These are phyloP conservation scores for Drosophila picticornis DNA, from an alignment of 2,888 invertebrate genomes.

Conservation along the genomic window DNA sequence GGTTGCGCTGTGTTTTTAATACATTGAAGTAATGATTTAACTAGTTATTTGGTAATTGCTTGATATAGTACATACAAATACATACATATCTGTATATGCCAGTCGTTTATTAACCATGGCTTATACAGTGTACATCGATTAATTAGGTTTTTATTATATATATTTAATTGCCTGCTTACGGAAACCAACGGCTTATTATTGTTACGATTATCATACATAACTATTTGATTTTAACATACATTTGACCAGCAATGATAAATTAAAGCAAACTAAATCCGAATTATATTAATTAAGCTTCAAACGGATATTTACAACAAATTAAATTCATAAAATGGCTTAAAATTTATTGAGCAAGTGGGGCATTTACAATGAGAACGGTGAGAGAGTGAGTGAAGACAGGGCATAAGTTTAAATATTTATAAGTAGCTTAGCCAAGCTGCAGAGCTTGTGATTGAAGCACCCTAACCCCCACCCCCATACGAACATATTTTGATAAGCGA, in stretches of 20 bases:
- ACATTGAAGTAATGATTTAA: constrained; percentile 74
- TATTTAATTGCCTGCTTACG: constrained; percentile 44
- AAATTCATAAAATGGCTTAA: constrained; percentile 47
- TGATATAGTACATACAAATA: constrained; percentile 43
- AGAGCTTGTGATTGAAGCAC: constrained; percentile 4
- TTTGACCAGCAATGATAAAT: constrained; percentile 73
- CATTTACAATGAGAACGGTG: constrained; percentile 60
- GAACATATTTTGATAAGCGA: constrained; percentile 27
- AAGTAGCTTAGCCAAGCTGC: constrained; percentile 21
- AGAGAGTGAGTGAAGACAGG: neutral
- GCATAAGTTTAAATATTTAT: constrained; percentile 28
- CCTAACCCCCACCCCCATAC: constrained; percentile 3
- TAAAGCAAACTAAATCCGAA: constrained; percentile 46
- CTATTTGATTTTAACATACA: constrained; percentile 49
- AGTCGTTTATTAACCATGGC: constrained; percentile 17
- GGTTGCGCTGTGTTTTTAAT: constrained; percentile 63
- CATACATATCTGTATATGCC: constrained; percentile 28
- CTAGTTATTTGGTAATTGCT: constrained; percentile 75
- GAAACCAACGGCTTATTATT: constrained; percentile 46
- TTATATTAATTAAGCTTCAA: constrained; percentile 31
- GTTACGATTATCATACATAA: constrained; percentile 47
- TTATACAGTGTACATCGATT: constrained; percentile 25
- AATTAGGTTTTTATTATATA: constrained; percentile 12
- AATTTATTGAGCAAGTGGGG: constrained; percentile 68
- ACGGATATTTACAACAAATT: constrained; percentile 36